Evolutionary conservation across 2,113 vertebrate species (phyloP).

Genomic region (Pardalotus punctatus): DNA sequence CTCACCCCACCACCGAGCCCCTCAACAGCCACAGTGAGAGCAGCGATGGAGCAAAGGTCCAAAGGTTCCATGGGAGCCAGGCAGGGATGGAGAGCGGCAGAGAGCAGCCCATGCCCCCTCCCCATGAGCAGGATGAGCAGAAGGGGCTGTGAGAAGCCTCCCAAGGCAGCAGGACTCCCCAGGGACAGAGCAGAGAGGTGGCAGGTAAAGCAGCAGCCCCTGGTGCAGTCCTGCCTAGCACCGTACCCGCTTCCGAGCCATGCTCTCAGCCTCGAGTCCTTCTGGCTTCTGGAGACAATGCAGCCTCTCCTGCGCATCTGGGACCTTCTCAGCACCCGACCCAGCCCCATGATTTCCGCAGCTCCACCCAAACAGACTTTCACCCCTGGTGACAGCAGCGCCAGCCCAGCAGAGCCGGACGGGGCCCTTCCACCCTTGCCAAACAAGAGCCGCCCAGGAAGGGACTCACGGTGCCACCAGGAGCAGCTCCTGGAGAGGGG

Average conservation of each 20-base stretch:
- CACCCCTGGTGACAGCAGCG: not conserved
- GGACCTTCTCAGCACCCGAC: not conserved
- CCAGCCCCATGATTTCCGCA: not conserved
- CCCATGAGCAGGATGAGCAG: rapidly evolving
- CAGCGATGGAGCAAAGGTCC: not conserved
- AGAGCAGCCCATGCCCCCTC: not conserved
- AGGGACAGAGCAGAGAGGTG: not conserved
- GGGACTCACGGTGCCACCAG: not conserved
- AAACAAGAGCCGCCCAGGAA: not conserved
- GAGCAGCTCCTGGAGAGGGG: not conserved
- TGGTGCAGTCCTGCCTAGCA: rapidly evolving
- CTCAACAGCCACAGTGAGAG: not conserved
- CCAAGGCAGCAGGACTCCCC: not conserved
- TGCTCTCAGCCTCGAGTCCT: not conserved
- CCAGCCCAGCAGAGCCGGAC: not conserved
- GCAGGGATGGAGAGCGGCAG: not conserved
- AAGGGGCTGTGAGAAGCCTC: not conserved
- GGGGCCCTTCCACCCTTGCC: not conserved
- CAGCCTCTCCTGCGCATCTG: not conserved
- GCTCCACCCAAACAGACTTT: slow-evolving; percentile 34
- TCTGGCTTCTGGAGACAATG: not conserved
- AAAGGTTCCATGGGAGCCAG: rapidly evolving
- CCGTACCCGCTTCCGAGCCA: slow-evolving; percentile 59
- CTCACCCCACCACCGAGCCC: not conserved
- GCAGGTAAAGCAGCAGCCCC: not conserved